Evolutionary conservation across 2,113 vertebrate genomes (phyloP), one percentile per base, ranked within the genome.

Genomic region (Heterotis niloticus): DNA sequence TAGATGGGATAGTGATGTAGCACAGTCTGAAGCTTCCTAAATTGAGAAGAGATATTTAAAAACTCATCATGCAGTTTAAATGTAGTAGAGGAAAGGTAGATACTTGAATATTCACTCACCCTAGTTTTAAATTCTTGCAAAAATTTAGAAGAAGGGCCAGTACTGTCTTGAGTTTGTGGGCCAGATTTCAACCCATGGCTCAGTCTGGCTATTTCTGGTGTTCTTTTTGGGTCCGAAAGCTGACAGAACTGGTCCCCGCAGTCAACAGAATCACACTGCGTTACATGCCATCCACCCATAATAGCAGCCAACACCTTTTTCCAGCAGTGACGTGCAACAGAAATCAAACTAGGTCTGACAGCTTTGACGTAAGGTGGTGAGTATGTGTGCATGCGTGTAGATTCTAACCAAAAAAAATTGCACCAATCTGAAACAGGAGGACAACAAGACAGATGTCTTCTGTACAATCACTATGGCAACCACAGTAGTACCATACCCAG

Each of bases 251-350:
- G 23, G 54, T 54, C 64, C 10, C 52, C 51, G 24, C 18, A 65
- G 76, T 51, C 64, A 78, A 78, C 65, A 9, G 64, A 65, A 64
- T 66, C 24, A 26, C 62, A 60, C 65, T 24, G 16, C 64, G 17
- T 23, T 12, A 14, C 75, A 51, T 29, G 10, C 64, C 51, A 28
- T 20, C 28, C 64, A 11, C 77, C 77, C 64, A 56, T 65, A 28
- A 17, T 18, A 52, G 54, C 66, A 10, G 77, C 56, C 67, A 3
- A 59, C 29, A 13, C 67, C 56, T 28, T 78, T 12, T 44, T 66
- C 77, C 7, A 71, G 78, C 71, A 80, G 34, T 4, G 28, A 29
- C 75, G 67, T 9, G 59, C 66, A 71, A 57, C 66, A 60, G 44
- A 10, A 74, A 78, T 59, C 34, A 44, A 2, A 2, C 34, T 7